These are phyloP conservation scores for Ligdia adustata DNA, from an alignment of 2,888 invertebrate species.

Conservation along the genomic window DNA sequence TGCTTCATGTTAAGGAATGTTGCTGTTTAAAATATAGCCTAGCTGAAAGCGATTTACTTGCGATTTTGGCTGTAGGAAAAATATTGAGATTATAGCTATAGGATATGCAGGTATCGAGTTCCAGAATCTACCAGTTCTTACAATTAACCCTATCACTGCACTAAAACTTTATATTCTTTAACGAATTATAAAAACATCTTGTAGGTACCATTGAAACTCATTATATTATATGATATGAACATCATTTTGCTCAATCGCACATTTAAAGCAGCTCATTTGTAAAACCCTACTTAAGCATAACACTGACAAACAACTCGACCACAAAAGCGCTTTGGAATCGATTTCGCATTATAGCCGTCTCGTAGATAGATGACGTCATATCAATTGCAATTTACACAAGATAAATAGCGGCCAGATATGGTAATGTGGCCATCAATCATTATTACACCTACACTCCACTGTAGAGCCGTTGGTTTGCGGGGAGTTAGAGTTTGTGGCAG, in stretches of 20 bases:
- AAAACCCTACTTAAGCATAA: conserved; percentile 2
- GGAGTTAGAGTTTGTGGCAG: background rate
- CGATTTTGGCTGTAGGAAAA: too few relatives aligned
- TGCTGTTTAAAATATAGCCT: too few relatives aligned
- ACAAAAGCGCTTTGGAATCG: conserved; percentile 18
- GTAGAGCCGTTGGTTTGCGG: conserved; percentile 1
- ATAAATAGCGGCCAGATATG: conserved; percentile 59
- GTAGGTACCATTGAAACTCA: too few relatives aligned
- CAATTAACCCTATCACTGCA: too few relatives aligned
- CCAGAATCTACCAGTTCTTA: too few relatives aligned
- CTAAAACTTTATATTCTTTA: too few relatives aligned
- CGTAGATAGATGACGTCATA: conserved; percentile 35
- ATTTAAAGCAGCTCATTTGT: background rate
- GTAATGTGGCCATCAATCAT: conserved; percentile 67
- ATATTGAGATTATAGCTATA: too few relatives aligned
- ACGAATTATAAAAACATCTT: too few relatives aligned
- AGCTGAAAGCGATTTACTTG: too few relatives aligned
- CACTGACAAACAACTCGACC: conserved; percentile 12
- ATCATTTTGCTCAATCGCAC: background rate
- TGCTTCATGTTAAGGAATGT: too few relatives aligned
- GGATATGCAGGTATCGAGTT: too few relatives aligned
- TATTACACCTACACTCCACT: conserved; percentile 45
- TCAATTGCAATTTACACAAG: conserved; percentile 57
- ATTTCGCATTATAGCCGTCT: conserved; percentile 18
- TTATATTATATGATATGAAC: too few relatives aligned